Evolutionary conservation across 2,113 vertebrate genomes (phyloP).

Genomic region (Nesoenas mayeri): DNA sequence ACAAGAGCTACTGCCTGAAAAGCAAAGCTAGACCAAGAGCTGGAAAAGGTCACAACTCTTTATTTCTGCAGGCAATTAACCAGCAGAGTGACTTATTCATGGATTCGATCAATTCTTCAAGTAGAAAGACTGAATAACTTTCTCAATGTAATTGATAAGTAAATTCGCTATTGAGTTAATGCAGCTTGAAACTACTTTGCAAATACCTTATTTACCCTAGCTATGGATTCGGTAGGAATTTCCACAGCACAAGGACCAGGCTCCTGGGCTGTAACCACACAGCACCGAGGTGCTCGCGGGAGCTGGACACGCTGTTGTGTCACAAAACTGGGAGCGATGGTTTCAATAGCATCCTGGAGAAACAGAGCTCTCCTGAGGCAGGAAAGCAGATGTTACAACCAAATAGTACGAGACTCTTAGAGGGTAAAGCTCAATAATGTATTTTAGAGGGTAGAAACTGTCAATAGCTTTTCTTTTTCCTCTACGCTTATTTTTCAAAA

Average conservation of each 20-base stretch:
- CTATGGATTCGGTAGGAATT: background rate
- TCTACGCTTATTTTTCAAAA: background rate
- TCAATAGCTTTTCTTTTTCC: background rate
- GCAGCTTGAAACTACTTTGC: background rate
- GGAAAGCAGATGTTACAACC: background rate
- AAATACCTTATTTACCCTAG: background rate
- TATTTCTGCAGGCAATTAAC: constrained; percentile 12
- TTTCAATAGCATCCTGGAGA: background rate
- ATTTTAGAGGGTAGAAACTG: background rate
- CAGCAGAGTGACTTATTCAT: background rate
- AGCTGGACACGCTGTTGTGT: background rate
- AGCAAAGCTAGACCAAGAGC: background rate
- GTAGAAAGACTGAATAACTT: background rate
- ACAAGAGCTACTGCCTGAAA: background rate
- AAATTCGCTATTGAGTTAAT: background rate
- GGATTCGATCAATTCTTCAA: background rate
- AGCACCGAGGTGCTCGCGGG: accelerated
- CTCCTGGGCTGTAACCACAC: accelerated
- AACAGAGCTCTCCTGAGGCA: background rate
- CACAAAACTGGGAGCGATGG: background rate
- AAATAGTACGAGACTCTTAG: background rate
- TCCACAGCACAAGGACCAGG: background rate
- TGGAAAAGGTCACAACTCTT: constrained; percentile 4
- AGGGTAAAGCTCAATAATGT: background rate
- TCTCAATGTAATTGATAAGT: background rate